Evolutionary conservation across 2,113 vertebrate species (phyloP), one percentile per base, ranked within the genome.

Genomic region (Rafetus swinhoei): DNA sequence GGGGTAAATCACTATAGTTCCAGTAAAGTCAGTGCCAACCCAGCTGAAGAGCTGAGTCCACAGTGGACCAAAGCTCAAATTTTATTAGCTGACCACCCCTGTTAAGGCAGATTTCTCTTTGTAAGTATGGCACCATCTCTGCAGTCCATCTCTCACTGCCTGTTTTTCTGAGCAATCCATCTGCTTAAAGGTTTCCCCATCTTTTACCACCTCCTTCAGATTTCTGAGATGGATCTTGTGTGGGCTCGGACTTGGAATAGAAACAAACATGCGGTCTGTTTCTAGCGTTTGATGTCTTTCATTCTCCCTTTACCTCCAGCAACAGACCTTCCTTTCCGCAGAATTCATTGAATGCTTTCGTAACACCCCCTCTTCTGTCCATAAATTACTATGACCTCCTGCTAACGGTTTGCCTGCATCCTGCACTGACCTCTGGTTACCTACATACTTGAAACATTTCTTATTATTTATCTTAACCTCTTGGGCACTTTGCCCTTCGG

Each of bases 401-500:
- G 79, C 15, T 83, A 45, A 60, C 1, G 1, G 57, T 39, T 92
- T 89, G 93, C 74, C 87, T 90, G 77, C 79, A 80, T 93, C 86
- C 60, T 2, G 2, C 1, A 1, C 91, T 96, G 94, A 93, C 91
- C 96, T 94, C 90, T 53, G 0, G 0, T 86, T 39, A 95, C 93
- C 93, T 88, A 91, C 89, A 16, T 72, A 59, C 86, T 94, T 92
- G 90, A 65, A 91, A 90, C 6, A 0, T 79, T 91, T 90, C 89
- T 35, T 21, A 79, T 24, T 54, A 22, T 86, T 95, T 92, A 85
- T 89, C 81, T 94, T 39, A 76, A 89, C 82, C 90, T 90, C 83
- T 11, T 13, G 57, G 87, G 79, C 79, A 54, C 82, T 85, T 32
- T 39, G 84, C 77, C 90, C 90, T 90, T 95, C 90, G 80, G 87